A percentile compares a stretch with the other conserved stretches of the same genome.
Evolutionary conservation across 2,797 vertebrate genomes (phyloP).

Genomic region (Scleropages formosus): DNA sequence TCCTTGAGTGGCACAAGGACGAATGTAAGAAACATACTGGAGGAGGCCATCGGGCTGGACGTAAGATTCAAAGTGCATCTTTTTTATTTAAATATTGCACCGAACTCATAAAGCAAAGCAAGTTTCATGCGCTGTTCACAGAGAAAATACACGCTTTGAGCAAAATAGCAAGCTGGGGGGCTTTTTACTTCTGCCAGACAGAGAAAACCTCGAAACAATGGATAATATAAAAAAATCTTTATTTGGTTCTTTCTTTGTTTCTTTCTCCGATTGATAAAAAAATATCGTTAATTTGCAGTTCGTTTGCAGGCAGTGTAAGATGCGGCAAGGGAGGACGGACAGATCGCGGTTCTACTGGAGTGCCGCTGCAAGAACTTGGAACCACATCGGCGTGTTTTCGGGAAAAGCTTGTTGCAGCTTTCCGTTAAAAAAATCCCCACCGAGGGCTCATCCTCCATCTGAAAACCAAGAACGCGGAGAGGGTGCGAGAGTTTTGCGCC

Average conservation of each 20-base stretch:
- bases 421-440: not conserved
- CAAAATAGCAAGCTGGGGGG: too few species aligned
- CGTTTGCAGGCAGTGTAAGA: not conserved
- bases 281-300: not conserved
- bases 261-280: too few species aligned
- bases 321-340: not conserved
- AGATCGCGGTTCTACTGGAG: not conserved
- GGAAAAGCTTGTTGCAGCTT: not conserved
- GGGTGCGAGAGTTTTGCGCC: not conserved
- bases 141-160: too few species aligned
- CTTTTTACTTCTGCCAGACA: not conserved
- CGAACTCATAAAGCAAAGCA: slow-evolving; percentile 27
- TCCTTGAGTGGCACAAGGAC: slow-evolving; percentile 42
- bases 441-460: not conserved
- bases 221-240: not conserved
- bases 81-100: slow-evolving; percentile 28
- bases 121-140: not conserved
- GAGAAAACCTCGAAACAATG: not conserved
- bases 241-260: too few species aligned
- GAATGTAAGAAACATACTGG: slow-evolving; percentile 34
- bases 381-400: too few species aligned
- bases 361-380: not conserved
- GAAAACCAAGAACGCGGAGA: not conserved
- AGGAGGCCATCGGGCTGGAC: too few species aligned
- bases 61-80: slow-evolving; percentile 26